Conservation (phyloP, 1,140 invertebrate genomes). For the Brachionus calyciflorus region DNA sequence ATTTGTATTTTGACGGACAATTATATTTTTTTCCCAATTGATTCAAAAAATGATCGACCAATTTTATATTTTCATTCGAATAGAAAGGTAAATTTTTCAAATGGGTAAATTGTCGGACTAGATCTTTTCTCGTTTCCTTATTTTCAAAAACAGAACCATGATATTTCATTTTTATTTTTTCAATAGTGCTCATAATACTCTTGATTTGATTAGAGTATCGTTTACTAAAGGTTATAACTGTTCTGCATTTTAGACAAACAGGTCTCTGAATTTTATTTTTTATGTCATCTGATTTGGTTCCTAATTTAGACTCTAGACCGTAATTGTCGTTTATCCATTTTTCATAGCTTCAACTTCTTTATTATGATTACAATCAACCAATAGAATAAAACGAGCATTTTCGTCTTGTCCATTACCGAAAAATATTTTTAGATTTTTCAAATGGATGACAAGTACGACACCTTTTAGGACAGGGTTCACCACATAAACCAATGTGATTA, state of each 20-base stretch:
- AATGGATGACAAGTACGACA: conserved; percentile 38
- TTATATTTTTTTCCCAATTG: too few relatives aligned
- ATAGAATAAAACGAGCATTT: conserved; percentile 61
- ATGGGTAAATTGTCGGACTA: neutral
- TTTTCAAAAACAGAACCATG: neutral
- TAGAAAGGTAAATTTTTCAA: too few relatives aligned
- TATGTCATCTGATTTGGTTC: neutral
- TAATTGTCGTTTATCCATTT: conserved; percentile 62
- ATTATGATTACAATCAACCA: conserved; percentile 68
- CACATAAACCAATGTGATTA: conserved; percentile 63
- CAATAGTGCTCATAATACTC: neutral
- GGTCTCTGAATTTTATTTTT: conserved; percentile 62
- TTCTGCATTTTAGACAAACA: conserved; percentile 67
- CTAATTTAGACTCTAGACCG: conserved; percentile 49
- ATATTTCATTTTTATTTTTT: conserved; percentile 12
- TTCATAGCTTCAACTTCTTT: conserved; percentile 66
- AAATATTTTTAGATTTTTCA: conserved; percentile 63
- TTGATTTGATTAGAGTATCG: conserved; percentile 46
- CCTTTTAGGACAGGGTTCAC: conserved; percentile 61
- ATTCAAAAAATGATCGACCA: too few relatives aligned
- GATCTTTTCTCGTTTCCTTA: neutral
- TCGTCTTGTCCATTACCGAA: conserved; percentile 59
- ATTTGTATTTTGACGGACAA: too few relatives aligned
- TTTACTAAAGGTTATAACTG: conserved; percentile 65
- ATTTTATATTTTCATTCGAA: too few relatives aligned